A percentile compares a stretch with the other conserved stretches of the same genome.
These are phyloP conservation scores for Brachionus rubens DNA, from an alignment of 1,140 invertebrate species.

Conservation along the genomic window DNA sequence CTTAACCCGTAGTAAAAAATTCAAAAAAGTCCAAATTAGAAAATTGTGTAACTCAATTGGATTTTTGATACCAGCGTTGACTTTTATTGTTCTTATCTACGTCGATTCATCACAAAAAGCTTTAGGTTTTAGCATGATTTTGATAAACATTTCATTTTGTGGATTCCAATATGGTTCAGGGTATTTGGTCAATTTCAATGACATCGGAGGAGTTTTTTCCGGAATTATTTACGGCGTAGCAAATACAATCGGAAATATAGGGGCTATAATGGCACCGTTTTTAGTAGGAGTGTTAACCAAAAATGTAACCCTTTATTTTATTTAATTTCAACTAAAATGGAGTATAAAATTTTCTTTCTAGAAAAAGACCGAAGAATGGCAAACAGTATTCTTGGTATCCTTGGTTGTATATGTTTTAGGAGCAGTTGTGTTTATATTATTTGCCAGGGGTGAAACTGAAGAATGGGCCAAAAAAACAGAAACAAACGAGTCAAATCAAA, in stretches of 20 bases:
- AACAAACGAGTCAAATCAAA: neutral
- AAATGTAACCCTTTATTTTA: constrained; percentile 26
- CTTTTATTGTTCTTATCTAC: constrained; percentile 9
- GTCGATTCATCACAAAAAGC: neutral
- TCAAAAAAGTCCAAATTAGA: constrained; percentile 13
- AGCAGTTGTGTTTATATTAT: constrained; percentile 52
- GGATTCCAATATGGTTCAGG: constrained; percentile 38
- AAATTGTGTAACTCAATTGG: constrained; percentile 41
- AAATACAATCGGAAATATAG: constrained; percentile 12
- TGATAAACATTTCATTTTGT: constrained; percentile 39
- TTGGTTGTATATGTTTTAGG: constrained; percentile 54
- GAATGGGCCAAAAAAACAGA: constrained; percentile 49
- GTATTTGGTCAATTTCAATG: constrained; percentile 28
- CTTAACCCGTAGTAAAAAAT: neutral
- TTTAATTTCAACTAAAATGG: neutral
- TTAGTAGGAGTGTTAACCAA: constrained; percentile 39
- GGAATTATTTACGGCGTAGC: constrained; percentile 45
- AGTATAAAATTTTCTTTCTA: neutral
- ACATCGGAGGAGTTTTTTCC: constrained; percentile 5
- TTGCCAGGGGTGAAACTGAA: constrained; percentile 55
- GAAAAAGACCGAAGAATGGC: constrained; percentile 55
- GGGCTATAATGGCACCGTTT: constrained; percentile 23
- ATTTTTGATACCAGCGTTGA: constrained; percentile 11
- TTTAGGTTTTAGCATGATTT: constrained; percentile 38
- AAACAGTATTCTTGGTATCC: constrained; percentile 57